Base-by-base conservation (phyloP, 2,888 invertebrate species). In the Pherbina coryleti region DNA sequence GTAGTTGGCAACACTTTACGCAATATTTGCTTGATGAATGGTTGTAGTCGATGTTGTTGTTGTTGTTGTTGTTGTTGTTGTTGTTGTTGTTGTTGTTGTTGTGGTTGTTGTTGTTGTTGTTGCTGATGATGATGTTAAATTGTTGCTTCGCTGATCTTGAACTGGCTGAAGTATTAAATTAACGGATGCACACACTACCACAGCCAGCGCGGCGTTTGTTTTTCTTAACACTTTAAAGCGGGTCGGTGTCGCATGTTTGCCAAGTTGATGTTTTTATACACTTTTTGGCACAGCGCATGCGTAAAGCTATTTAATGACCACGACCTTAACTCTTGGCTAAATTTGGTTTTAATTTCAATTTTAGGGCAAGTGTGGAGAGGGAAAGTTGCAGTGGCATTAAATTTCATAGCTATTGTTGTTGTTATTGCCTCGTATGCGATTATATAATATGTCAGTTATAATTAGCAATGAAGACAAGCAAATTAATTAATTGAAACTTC, bases 1-100 rank as follows among this genome's bases (percentile, higher is more conserved):
- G 34, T 37, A 19, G 67, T 67, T 67, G 67, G 44, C 67, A 67
- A 67, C 67, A 67, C 44, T 67, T 67, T 60, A 28, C 25, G 57
- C 57, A 60, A 60, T 25, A 44, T 67, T 31, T 0, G 9, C 5
- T 17, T 66, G 66, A 66, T 66, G 66, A 66, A 66, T 34, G 37
- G 31, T n/a, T 19, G 44, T 1, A 34, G 34, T 31, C 9, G n/a
- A n/a, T 34, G 19, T 19, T 34, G 19, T 67, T 67, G 67, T 67
- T 37, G 37, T 34, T 66, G 3, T 5, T 44, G 66, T 66, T 67
- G 64, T 37, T 55, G 34, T 64, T 31, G 31, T 64, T 11, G 64
- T 31, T 55, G 17, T 14, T n/a, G n/a, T n/a, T n/a, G 31, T n/a
- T 19, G 44, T 1, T n/a, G 34, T 31, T n/a, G n/a, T 14, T 34